These are phyloP conservation scores for Noctua fimbriata DNA, from an alignment of 2,888 invertebrate species.

Conservation along the genomic window DNA sequence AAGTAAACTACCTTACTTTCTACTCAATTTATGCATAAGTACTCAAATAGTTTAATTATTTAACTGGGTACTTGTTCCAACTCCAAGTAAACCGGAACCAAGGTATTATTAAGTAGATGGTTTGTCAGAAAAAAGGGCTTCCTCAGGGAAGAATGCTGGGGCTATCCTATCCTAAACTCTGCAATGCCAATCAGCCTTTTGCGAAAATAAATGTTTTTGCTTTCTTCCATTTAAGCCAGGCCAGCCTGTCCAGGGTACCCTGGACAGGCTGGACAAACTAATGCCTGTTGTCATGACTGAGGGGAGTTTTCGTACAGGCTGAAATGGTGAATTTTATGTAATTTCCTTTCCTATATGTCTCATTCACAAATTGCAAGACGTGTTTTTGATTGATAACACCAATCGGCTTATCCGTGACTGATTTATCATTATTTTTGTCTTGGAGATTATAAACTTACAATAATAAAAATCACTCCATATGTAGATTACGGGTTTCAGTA, in stretches of 20 bases:
- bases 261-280: no score
- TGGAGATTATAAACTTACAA: constrained; percentile 36
- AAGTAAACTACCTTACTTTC: not conserved
- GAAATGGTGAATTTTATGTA: not conserved
- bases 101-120: not conserved
- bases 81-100: not conserved
- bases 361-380: not conserved
- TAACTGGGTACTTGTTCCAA: not conserved
- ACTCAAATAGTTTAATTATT: not conserved
- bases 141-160: not conserved
- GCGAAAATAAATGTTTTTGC: not conserved
- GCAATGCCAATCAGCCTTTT: not conserved
- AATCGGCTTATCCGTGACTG: constrained; percentile 18
- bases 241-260: not conserved
- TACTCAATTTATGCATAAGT: not conserved
- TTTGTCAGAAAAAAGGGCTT: not conserved
- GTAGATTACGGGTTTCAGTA: constrained; percentile 28
- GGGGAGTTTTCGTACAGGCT: not conserved
- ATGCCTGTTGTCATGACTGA: not conserved
- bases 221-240: not conserved
- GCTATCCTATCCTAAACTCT: not conserved
- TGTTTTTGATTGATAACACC: not conserved
- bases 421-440: constrained; percentile 22
- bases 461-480: constrained; percentile 31
- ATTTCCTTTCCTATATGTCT: not conserved